A percentile compares a stretch with the other conserved stretches of the same genome.
Conservation (phyloP, 2,797 vertebrate species). For the Danio tinwini region DNA sequence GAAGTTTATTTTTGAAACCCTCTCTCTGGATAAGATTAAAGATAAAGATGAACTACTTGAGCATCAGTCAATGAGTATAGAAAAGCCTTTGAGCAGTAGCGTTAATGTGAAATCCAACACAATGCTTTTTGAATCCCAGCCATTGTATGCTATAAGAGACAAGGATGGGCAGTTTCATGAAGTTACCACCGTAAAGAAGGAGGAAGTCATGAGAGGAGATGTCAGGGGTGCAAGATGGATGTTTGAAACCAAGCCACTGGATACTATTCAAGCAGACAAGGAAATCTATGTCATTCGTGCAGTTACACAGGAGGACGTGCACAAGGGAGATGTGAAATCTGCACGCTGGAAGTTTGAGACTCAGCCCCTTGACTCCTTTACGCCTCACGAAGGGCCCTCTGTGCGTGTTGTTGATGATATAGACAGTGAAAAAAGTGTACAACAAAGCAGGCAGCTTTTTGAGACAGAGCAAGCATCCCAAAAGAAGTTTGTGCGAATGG, state of each 20-base stretch:
- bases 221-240: constrained; percentile 92
- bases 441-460: constrained; percentile 83
- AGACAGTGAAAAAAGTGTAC: constrained; percentile 86
- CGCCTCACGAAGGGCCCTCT: constrained; percentile 66
- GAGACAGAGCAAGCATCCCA: constrained; percentile 80
- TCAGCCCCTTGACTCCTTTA: constrained; percentile 85
- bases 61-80: constrained; percentile 76
- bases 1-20: constrained; percentile 91
- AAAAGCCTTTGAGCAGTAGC: constrained; percentile 70
- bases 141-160: constrained; percentile 90
- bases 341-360: constrained; percentile 93
- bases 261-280: constrained; percentile 86
- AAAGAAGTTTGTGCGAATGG: constrained; percentile 85
- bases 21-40: constrained; percentile 89
- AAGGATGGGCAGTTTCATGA: constrained; percentile 91
- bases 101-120: constrained; percentile 90
- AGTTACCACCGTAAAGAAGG: constrained; percentile 92
- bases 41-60: constrained; percentile 79
- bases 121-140: constrained; percentile 94
- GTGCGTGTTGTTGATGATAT: constrained; percentile 83
- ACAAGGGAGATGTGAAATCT: constrained; percentile 88
- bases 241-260: constrained; percentile 93
- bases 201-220: constrained; percentile 88
- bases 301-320: constrained; percentile 92
- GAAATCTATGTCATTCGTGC: constrained; percentile 91